Percentiles rank a stretch among this genome's conserved stretches.
Conservation (phyloP, 2,888 invertebrate species). For the Caprella mutica region DNA sequence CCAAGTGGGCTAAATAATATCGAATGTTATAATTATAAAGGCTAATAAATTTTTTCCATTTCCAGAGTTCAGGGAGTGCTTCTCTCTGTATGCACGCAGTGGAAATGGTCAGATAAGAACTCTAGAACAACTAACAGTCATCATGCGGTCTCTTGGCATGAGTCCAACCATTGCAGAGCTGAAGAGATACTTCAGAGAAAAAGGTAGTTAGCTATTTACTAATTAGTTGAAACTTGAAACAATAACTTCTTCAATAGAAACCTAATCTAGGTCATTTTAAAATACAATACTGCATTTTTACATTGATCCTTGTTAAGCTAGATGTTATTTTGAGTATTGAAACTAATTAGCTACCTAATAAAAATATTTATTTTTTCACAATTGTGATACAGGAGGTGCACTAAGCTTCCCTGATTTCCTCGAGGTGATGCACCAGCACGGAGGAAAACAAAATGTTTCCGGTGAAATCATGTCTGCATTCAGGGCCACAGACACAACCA, state of each 20-base stretch:
- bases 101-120: constrained; percentile 64
- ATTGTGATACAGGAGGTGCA: constrained; percentile 70
- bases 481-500: constrained; percentile 65
- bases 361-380: too few relatives aligned
- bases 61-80: constrained; percentile 56
- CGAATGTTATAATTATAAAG: not conserved
- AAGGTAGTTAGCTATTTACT: constrained; percentile 43
- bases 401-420: constrained; percentile 92
- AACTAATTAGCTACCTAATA: too few relatives aligned
- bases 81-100: constrained; percentile 80
- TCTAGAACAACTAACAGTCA: constrained; percentile 77
- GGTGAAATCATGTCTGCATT: constrained; percentile 79
- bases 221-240: too few relatives aligned
- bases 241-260: too few relatives aligned
- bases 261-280: too few relatives aligned
- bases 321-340: too few relatives aligned
- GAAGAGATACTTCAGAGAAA: constrained; percentile 65
- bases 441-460: constrained; percentile 65
- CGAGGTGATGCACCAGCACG: constrained; percentile 86
- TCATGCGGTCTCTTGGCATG: constrained; percentile 87
- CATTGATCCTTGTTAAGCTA: too few relatives aligned
- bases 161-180: constrained; percentile 88
- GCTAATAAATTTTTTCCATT: not conserved
- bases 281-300: too few relatives aligned
- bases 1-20: too few relatives aligned